phyloP scores from a whole-genome alignment of 1,140 invertebrate species.

The Ceratina australensis region DNA sequence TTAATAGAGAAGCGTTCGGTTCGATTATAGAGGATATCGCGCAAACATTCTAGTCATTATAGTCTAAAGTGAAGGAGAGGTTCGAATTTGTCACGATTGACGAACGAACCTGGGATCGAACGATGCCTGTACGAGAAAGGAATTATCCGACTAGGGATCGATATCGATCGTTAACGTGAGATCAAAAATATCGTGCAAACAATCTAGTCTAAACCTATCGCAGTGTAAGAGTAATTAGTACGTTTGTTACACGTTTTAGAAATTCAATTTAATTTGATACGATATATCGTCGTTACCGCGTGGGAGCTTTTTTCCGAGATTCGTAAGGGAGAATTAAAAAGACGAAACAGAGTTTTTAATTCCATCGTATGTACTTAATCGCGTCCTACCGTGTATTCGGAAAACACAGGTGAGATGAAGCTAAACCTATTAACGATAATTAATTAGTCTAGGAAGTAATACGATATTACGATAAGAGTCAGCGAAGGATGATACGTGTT shows the following conservation, averaged over 20 bases:
- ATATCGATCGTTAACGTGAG: constrained; percentile 23
- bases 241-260: constrained; percentile 68
- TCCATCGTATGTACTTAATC: constrained; percentile 5
- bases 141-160: background rate
- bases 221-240: constrained; percentile 54
- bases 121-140: too few species aligned
- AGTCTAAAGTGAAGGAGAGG: too few species aligned
- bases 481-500: background rate
- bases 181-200: constrained; percentile 60
- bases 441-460: constrained; percentile 11
- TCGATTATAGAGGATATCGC: background rate
- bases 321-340: too few species aligned
- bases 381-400: background rate
- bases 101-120: background rate
- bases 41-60: constrained; percentile 42
- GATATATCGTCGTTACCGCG: constrained; percentile 48
- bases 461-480: background rate
- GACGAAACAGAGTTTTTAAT: background rate
- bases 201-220: constrained; percentile 49
- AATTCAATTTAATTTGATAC: constrained; percentile 61
- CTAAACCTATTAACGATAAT: constrained; percentile 25
- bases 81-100: background rate
- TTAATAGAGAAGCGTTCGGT: too few species aligned
- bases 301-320: background rate
- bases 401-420: constrained; percentile 8